Evolutionary conservation across 2,113 vertebrate genomes (phyloP), one percentile per base, ranked within the genome.

Genomic region (Pampusana beccarii): DNA sequence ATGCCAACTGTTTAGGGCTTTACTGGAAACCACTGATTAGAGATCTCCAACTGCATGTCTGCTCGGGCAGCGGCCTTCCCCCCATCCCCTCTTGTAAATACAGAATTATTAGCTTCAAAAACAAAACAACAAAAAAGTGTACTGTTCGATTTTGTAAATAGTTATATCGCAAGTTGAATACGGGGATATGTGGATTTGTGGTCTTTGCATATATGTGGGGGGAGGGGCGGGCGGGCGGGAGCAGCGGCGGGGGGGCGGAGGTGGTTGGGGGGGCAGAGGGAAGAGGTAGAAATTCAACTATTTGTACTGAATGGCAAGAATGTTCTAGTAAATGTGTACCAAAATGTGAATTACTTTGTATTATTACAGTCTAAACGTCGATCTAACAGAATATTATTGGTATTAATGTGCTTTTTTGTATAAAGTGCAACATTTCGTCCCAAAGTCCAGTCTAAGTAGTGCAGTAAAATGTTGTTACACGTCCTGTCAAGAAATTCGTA

Each of bases 321-420:
- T 99, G 99, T 99, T 99, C 98, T 99, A 99, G 99, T 99, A 98
- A 98, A 98, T 98, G 99, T 99, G 99, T 99, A 99, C 99, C 99
- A 99, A 98, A 99, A 99, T 99, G 99, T 99, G 99, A 99, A 99
- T 99, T 99, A 99, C 98, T 99, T 99, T 99, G 99, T 99, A 99
- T 99, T 98, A 99, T 98, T 99, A 98, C 99, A 99, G 99, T 99
- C 99, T 99, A 98, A 98, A 99, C 99, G 99, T 99, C 99, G 98
- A 99, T 98, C 98, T 99, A 99, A 99, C 98, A 99, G 98, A 99
- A 98, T 99, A 99, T 99, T 99, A 99, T 98, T 98, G 98, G 98
- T 99, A 99, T 99, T 99, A 99, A 99, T 99, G 99, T 99, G 99
- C 98, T 99, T 99, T 97, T 98, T 99, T 99, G 99, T 99, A 99